Evolutionary conservation across 2,888 invertebrate species (phyloP).

Genomic region (Petrolisthes cinctipes): DNA sequence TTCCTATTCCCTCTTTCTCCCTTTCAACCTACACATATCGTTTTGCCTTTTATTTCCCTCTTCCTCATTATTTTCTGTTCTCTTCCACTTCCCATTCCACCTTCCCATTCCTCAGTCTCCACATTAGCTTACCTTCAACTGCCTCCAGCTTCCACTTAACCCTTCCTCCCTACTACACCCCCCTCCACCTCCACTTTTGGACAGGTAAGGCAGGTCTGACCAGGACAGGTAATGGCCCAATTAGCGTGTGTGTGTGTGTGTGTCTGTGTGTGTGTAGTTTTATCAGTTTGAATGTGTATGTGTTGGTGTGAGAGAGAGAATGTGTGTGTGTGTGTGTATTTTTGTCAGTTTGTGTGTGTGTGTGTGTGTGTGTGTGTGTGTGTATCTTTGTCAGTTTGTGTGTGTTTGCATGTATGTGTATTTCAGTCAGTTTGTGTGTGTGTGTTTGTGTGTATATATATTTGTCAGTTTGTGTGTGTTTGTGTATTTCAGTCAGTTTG

Average conservation of each 20-base stretch:
- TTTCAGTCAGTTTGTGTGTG: too few species aligned
- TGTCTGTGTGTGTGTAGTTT: conserved; percentile 8
- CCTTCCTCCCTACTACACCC: not conserved
- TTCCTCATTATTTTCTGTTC: not conserved
- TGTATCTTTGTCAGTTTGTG: conserved; percentile 35
- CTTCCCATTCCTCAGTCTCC: not conserved
- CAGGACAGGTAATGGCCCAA: conserved; percentile 12
- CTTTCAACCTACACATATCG: too few species aligned
- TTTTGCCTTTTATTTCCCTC: too few species aligned
- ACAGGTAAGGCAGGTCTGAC: conserved; percentile 12
- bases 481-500: not conserved
- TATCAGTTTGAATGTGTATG: not conserved
- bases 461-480: not conserved
- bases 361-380: conserved; percentile 26
- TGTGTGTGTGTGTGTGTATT: not conserved
- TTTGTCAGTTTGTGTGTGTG: conserved; percentile 11
- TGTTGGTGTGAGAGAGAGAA: not conserved
- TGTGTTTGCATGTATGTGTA: not conserved
- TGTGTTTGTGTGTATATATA: too few species aligned
- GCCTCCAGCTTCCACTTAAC: not conserved
- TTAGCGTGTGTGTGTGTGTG: not conserved
- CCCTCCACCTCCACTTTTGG: not conserved
- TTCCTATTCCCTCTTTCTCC: too few species aligned
- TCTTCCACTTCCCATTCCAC: not conserved
- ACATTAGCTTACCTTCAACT: not conserved